Evolutionary conservation across 2,888 invertebrate species (phyloP).

Genomic region (Apotomis turbidana): DNA sequence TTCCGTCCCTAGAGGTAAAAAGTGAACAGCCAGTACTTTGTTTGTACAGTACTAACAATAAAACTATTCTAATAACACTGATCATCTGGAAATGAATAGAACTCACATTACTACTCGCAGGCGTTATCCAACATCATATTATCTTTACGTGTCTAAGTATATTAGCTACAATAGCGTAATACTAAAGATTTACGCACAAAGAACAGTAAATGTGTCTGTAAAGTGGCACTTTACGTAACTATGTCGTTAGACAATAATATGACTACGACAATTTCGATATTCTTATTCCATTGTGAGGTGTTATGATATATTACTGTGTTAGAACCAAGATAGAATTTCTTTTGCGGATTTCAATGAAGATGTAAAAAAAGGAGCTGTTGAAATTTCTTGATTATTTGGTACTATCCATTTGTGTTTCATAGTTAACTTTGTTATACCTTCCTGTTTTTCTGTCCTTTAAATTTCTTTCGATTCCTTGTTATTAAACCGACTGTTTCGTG

Average conservation of each 20-base stretch:
- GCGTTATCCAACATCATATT: background rate
- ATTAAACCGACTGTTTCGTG: background rate
- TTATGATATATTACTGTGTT: conserved; percentile 5
- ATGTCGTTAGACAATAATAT: conserved; percentile 25
- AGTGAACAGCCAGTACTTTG: background rate
- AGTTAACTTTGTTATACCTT: background rate
- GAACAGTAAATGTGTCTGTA: conserved; percentile 12
- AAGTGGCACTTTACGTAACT: conserved; percentile 33
- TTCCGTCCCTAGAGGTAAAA: background rate
- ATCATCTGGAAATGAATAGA: too few species aligned
- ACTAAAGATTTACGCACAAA: background rate
- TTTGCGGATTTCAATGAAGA: background rate
- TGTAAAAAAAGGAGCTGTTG: background rate
- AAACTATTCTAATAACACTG: too few species aligned
- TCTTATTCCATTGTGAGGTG: conserved; percentile 2
- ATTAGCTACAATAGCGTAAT: conserved; percentile 21
- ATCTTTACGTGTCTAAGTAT: conserved; percentile 3
- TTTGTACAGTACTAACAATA: too few species aligned
- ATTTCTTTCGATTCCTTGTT: background rate
- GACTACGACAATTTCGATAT: conserved; percentile 18
- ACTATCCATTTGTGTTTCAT: background rate
- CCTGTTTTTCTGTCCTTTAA: background rate
- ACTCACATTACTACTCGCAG: too few species aligned
- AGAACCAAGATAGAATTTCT: background rate
- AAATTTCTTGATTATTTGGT: too few species aligned